A percentile compares a stretch with the other conserved stretches of the same genome.
Evolutionary conservation across 2,888 invertebrate genomes (phyloP).

Genomic region (Shargacucullia verbasci): DNA sequence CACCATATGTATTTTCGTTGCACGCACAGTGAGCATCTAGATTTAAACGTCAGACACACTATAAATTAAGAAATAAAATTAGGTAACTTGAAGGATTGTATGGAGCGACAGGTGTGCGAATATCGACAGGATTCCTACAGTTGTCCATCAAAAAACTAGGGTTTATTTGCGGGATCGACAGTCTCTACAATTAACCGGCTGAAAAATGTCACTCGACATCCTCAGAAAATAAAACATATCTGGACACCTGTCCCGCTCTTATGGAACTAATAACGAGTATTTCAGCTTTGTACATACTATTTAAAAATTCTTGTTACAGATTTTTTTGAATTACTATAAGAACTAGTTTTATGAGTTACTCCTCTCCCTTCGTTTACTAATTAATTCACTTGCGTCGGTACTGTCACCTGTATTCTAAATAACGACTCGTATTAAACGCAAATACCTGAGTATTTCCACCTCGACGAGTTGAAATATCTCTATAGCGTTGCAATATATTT

Average conservation of each 20-base stretch:
- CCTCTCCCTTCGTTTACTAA: conserved; percentile 29
- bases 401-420: conserved; percentile 42
- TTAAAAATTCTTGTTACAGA: conserved; percentile 54
- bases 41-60: conserved; percentile 10
- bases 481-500: background rate
- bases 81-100: conserved; percentile 57
- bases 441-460: conserved; percentile 9
- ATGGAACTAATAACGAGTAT: conserved; percentile 63
- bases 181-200: conserved; percentile 78
- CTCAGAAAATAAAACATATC: conserved; percentile 74
- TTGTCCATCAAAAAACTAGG: conserved; percentile 77
- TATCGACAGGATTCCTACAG: conserved; percentile 75
- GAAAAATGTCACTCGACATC: conserved; percentile 84
- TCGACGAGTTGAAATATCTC: conserved; percentile 6
- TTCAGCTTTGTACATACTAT: conserved; percentile 54
- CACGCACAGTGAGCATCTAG: too few relatives aligned
- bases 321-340: conserved; percentile 53
- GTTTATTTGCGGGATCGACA: conserved; percentile 70
- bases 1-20: conserved; percentile 21
- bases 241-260: conserved; percentile 74
- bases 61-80: conserved; percentile 52
- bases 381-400: conserved; percentile 30
- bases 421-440: conserved; percentile 13
- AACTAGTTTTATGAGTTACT: conserved; percentile 46
- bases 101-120: conserved; percentile 71